Conservation (phyloP, 2,797 vertebrate species). For the Avahi laniger region DNA sequence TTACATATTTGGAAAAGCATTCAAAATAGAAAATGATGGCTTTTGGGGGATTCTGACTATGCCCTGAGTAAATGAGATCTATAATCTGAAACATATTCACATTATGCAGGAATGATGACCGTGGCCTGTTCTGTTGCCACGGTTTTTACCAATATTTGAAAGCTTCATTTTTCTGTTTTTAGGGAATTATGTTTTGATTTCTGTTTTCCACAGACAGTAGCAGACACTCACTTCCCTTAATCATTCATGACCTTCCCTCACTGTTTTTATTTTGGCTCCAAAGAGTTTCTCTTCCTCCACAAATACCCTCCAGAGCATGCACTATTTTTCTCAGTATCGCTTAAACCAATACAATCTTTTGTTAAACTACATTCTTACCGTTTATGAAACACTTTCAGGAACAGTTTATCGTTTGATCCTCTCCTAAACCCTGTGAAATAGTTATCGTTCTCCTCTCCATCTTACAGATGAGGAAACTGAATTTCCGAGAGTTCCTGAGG, state of each 20-base stretch:
- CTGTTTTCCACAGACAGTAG: slow-evolving; percentile 75
- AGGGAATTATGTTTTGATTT: slow-evolving; percentile 66
- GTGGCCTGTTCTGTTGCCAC: neutral
- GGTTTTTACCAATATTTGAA: slow-evolving; percentile 57
- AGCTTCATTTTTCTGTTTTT: slow-evolving; percentile 54
- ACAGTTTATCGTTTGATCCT: slow-evolving; percentile 62
- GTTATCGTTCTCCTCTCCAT: neutral
- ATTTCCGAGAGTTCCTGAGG: neutral
- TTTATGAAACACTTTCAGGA: slow-evolving; percentile 44
- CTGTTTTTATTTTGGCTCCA: slow-evolving; percentile 70
- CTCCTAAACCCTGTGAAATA: slow-evolving; percentile 28
- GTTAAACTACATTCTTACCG: slow-evolving; percentile 42
- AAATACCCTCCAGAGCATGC: slow-evolving; percentile 46
- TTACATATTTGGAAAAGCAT: slow-evolving; percentile 63
- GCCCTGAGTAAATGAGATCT: slow-evolving; percentile 48
- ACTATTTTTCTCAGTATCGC: neutral
- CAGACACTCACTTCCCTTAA: slow-evolving; percentile 62
- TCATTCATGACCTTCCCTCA: slow-evolving; percentile 39
- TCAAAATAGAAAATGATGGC: slow-evolving; percentile 64
- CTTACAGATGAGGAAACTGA: slow-evolving; percentile 3
- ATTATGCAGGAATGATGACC: slow-evolving; percentile 75
- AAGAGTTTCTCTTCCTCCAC: slow-evolving; percentile 58
- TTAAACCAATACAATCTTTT: slow-evolving; percentile 43
- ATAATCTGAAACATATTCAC: slow-evolving; percentile 53
- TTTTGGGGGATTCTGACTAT: slow-evolving; percentile 55